Conservation (phyloP, 2,113 vertebrate genomes). For the Scolopax mira region DNA sequence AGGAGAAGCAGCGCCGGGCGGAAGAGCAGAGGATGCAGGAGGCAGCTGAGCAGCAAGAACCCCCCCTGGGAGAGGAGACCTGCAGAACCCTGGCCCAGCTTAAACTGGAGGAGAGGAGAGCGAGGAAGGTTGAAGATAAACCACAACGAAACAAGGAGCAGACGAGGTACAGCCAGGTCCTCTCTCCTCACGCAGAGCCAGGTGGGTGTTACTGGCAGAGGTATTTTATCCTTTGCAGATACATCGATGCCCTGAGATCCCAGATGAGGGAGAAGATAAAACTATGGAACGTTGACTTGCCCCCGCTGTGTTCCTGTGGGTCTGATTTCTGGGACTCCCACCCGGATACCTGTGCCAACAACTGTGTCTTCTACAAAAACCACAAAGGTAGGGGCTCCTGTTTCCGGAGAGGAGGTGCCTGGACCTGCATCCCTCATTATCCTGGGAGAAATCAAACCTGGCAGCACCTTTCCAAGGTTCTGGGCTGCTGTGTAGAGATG, state of each 20-base stretch:
- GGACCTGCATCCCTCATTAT: neutral
- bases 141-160: constrained; percentile 70
- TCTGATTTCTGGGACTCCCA: constrained; percentile 91
- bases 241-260: constrained; percentile 81
- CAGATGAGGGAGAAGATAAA: constrained; percentile 82
- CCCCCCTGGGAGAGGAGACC: constrained; percentile 56
- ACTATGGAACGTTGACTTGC: constrained; percentile 75
- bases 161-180: constrained; percentile 60
- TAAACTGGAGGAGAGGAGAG: constrained; percentile 72
- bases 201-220: rapidly evolving
- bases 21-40: constrained; percentile 77
- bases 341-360: constrained; percentile 92
- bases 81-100: constrained; percentile 72
- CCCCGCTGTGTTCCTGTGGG: constrained; percentile 88
- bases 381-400: constrained; percentile 76
- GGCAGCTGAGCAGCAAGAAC: neutral
- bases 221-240: constrained; percentile 70
- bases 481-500: neutral
- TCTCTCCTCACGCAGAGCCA: rapidly evolving
- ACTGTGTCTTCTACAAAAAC: constrained; percentile 93
- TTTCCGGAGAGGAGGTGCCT: neutral
- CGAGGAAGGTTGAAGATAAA: constrained; percentile 53
- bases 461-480: neutral
- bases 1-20: constrained; percentile 76
- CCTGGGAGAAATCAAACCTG: neutral